Conservation (phyloP, 1,140 invertebrate species). For the Zaprionus africanus region DNA sequence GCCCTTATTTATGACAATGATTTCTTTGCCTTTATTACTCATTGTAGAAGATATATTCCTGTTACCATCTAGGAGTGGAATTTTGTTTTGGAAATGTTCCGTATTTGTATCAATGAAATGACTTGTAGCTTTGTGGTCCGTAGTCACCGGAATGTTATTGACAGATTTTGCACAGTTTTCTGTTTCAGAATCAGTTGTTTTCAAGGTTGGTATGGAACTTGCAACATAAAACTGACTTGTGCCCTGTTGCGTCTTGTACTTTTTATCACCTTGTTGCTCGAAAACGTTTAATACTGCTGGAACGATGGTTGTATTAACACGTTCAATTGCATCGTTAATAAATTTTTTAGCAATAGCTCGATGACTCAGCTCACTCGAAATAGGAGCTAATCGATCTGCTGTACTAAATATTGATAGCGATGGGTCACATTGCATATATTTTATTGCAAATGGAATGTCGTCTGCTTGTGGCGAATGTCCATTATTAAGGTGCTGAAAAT, state of each 20-base stretch:
- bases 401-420: constrained; percentile 56
- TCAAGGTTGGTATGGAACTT: background rate
- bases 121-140: constrained; percentile 1
- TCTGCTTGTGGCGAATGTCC: constrained; percentile 59
- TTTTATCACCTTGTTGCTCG: constrained; percentile 32
- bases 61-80: constrained; percentile 5
- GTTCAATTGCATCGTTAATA: constrained; percentile 46
- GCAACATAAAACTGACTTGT: constrained; percentile 45
- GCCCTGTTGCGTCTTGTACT: constrained; percentile 29
- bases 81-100: constrained; percentile 2
- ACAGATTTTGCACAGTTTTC: background rate
- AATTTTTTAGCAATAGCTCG: constrained; percentile 47
- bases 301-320: constrained; percentile 41
- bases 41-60: constrained; percentile 24
- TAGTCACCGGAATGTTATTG: background rate
- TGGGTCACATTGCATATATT: constrained; percentile 60
- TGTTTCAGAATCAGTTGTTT: background rate
- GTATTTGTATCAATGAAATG: constrained; percentile 8
- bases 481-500: constrained; percentile 51
- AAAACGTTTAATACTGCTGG: constrained; percentile 26
- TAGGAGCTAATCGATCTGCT: constrained; percentile 51
- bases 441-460: constrained; percentile 48
- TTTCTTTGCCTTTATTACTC: constrained; percentile 59
- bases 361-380: constrained; percentile 48
- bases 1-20: constrained; percentile 61